Evolutionary conservation across 2,113 vertebrate species (phyloP).

Genomic region (Psittacara wagleri): DNA sequence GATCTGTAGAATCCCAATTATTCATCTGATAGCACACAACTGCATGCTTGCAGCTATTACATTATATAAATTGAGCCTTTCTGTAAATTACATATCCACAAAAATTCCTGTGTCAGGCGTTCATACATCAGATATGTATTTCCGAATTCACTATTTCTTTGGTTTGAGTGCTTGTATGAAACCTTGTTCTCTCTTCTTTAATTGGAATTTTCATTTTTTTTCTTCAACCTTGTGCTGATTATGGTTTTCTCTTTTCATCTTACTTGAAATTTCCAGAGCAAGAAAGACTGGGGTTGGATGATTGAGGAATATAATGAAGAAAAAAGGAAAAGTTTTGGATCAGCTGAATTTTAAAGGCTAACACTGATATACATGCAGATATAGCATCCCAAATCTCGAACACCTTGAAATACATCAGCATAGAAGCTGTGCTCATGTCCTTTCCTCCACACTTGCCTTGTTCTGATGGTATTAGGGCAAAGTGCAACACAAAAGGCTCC

Average conservation of each 20-base stretch:
- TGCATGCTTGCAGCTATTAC: not conserved
- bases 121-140: not conserved
- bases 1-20: conserved; percentile 10
- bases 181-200: not conserved
- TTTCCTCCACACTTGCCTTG: not conserved
- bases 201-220: not conserved
- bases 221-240: not conserved
- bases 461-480: not conserved
- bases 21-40: not conserved
- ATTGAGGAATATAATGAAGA: not conserved
- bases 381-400: not conserved
- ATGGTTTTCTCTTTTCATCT: not conserved
- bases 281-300: not conserved
- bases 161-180: not conserved
- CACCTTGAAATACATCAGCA: not conserved
- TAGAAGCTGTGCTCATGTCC: rapidly evolving
- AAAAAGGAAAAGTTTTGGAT: not conserved
- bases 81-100: not conserved
- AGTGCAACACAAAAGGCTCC: not conserved
- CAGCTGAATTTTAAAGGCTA: not conserved
- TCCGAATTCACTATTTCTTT: not conserved
- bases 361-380: not conserved
- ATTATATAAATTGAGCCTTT: conserved; percentile 19
- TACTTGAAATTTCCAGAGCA: not conserved
- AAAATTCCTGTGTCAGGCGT: not conserved